A percentile compares a stretch with the other conserved stretches of the same genome.
phyloP scores from a whole-genome alignment of 2,113 vertebrate genomes.

The Corythornis madagascariensis region DNA sequence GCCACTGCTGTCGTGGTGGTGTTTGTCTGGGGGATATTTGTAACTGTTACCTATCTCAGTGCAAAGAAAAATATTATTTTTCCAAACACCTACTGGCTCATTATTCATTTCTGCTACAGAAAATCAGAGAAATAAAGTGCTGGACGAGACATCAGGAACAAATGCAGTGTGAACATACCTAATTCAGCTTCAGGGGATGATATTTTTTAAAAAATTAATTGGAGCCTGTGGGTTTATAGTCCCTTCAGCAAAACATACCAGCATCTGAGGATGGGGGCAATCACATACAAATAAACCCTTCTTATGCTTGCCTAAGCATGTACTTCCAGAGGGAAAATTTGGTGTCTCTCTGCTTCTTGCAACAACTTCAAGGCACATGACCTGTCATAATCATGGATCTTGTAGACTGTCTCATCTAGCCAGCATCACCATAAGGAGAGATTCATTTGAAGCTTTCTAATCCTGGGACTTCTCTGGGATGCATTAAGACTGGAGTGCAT shows the following conservation, averaged over 20 bases:
- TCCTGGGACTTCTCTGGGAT: neutral
- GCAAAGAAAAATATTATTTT: neutral
- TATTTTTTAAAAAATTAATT: neutral
- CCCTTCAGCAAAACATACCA: neutral
- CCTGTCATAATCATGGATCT: neutral
- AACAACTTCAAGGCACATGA: neutral
- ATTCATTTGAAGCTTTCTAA: rapidly evolving
- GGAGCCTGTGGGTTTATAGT: rapidly evolving
- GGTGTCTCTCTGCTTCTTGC: neutral
- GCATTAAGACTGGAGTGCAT: too few species aligned
- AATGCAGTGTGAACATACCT: rapidly evolving
- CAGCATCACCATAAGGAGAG: neutral
- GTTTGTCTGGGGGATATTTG: neutral
- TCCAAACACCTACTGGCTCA: neutral
- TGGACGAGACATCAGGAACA: neutral
- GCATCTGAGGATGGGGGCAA: neutral
- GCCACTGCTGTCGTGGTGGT: neutral
- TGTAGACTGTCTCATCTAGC: neutral
- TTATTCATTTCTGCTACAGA: neutral
- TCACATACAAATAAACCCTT: rapidly evolving
- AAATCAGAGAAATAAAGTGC: neutral
- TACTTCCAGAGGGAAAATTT: neutral
- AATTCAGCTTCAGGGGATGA: neutral
- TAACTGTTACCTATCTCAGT: neutral
- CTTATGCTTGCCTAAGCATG: too few species aligned